Conservation (phyloP, 2,797 vertebrate genomes). For the Amazonetta brasiliensis region DNA sequence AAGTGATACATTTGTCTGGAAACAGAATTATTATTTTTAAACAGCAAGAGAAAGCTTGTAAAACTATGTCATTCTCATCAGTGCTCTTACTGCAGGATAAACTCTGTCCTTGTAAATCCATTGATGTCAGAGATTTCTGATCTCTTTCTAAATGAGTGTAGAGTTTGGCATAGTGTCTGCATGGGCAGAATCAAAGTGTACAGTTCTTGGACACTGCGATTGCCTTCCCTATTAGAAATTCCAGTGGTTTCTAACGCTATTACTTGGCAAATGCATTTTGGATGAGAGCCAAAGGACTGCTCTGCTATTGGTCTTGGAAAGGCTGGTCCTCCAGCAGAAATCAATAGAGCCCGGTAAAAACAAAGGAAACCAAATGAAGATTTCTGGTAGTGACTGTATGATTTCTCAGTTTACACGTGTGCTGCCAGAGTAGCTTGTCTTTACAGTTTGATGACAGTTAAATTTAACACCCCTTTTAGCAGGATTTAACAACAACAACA, state of each 20-base stretch:
- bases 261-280: constrained; percentile 6
- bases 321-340: background rate
- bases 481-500: background rate
- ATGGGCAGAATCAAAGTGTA: background rate
- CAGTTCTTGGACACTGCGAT: background rate
- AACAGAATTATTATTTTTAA: background rate
- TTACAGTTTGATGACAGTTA: background rate
- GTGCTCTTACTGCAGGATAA: background rate
- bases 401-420: background rate
- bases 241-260: background rate
- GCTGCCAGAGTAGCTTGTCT: background rate
- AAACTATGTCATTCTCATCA: background rate
- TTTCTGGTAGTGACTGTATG: background rate
- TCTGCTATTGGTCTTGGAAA: background rate
- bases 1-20: background rate
- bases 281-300: background rate
- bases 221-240: background rate
- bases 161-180: background rate
- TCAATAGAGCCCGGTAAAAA: background rate
- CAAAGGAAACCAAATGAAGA: background rate
- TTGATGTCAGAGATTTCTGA: constrained; percentile 5
- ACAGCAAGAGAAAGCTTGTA: background rate
- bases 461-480: background rate
- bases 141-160: background rate
- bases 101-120: constrained; percentile 3